Evolutionary conservation across 2,888 invertebrate genomes (phyloP).

Genomic region (Xylocampa areola): DNA sequence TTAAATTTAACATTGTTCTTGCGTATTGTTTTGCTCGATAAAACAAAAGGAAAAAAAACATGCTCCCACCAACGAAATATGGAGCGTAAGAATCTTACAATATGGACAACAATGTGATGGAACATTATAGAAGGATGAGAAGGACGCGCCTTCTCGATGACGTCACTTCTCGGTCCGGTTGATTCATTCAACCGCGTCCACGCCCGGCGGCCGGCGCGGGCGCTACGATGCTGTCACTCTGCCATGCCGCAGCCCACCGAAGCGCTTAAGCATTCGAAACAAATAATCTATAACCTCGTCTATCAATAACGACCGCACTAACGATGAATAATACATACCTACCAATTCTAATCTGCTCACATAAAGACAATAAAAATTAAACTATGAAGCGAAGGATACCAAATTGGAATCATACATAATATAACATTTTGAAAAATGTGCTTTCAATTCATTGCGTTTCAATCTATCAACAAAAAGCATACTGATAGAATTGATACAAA

Average conservation of each 20-base stretch:
- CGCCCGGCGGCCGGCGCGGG: conserved; percentile 52
- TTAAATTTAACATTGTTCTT: background rate
- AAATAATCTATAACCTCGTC: conserved; percentile 71
- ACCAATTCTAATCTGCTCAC: conserved; percentile 48
- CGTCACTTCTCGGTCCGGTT: conserved; percentile 73
- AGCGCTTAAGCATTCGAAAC: conserved; percentile 79
- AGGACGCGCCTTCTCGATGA: conserved; percentile 79
- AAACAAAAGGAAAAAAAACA: conserved; percentile 12
- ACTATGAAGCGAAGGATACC: conserved; percentile 36
- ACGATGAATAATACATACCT: conserved; percentile 54
- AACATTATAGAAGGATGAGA: conserved; percentile 62
- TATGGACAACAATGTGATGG: conserved; percentile 59
- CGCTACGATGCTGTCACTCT: conserved; percentile 14
- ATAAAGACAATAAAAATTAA: conserved; percentile 49
- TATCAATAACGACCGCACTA: conserved; percentile 65
- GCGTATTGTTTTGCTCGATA: conserved; percentile 3
- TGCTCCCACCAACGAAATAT: conserved; percentile 21
- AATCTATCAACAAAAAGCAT: conserved; percentile 21
- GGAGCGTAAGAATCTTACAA: conserved; percentile 42
- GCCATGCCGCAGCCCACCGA: conserved; percentile 46
- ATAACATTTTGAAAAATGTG: conserved; percentile 29
- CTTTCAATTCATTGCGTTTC: conserved; percentile 17
- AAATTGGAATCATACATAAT: conserved; percentile 31
- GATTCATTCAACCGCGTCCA: conserved; percentile 77
- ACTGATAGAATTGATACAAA: no score